Conservation (phyloP, 2,888 invertebrate species). For the Nymphalis c-album region DNA sequence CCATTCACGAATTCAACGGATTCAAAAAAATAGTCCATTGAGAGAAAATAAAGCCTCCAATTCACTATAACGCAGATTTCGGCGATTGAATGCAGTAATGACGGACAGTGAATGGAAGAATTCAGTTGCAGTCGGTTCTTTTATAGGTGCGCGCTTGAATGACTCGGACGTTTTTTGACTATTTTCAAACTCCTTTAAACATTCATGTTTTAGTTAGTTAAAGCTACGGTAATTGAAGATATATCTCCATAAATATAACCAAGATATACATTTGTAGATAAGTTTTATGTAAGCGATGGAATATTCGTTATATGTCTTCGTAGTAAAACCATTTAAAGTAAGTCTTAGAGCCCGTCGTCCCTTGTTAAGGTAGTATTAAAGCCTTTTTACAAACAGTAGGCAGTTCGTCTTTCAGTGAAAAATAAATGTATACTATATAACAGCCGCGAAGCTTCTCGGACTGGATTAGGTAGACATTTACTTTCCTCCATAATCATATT, state of each 20-base stretch:
- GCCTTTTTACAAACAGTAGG: too few relatives aligned
- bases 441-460: too few relatives aligned
- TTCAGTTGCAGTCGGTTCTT: slow-evolving; percentile 56
- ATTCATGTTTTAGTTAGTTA: slow-evolving; percentile 35
- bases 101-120: slow-evolving; percentile 62
- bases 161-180: slow-evolving; percentile 47
- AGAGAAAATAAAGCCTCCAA: slow-evolving; percentile 45
- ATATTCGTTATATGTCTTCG: too few relatives aligned
- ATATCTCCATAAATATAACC: slow-evolving; percentile 27
- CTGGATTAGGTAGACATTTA: too few relatives aligned
- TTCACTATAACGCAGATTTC: slow-evolving; percentile 60
- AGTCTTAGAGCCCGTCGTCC: too few relatives aligned
- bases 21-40: slow-evolving; percentile 39
- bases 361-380: too few relatives aligned
- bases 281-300: neutral
- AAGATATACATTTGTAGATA: slow-evolving; percentile 12
- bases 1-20: slow-evolving; percentile 32
- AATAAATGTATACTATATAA: too few relatives aligned
- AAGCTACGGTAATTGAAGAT: slow-evolving; percentile 34
- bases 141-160: slow-evolving; percentile 40
- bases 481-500: too few relatives aligned
- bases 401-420: too few relatives aligned
- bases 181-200: slow-evolving; percentile 44
- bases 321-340: too few relatives aligned
- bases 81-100: slow-evolving; percentile 75